Evolutionary conservation across 2,797 vertebrate species (phyloP).

Genomic region (Mastacembelus armatus): DNA sequence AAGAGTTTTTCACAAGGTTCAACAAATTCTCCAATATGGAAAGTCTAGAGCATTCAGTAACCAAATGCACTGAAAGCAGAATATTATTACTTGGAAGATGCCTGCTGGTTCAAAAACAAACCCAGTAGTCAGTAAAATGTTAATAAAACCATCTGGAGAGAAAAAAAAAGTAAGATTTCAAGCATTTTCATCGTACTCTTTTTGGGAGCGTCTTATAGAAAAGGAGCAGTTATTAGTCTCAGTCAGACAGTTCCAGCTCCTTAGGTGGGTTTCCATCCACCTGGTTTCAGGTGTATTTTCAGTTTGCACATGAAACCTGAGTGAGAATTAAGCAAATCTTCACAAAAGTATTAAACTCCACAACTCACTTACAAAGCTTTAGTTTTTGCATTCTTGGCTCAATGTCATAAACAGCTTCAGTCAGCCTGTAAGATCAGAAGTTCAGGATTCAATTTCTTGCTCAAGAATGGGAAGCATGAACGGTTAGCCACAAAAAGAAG

Average conservation of each 20-base stretch:
- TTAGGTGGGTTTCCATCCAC: not conserved
- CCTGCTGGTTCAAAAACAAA: not conserved
- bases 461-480: not conserved
- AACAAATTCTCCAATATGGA: conserved; percentile 79
- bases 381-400: not conserved
- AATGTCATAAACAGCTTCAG: not conserved
- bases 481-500: too few species aligned
- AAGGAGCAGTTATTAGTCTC: conserved; percentile 20
- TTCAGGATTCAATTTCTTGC: too few species aligned
- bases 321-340: not conserved
- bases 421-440: not conserved
- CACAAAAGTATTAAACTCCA: not conserved
- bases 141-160: not conserved
- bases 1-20: conserved; percentile 48
- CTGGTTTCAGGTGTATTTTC: not conserved
- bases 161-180: not conserved
- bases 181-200: conserved; percentile 14
- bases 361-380: not conserved
- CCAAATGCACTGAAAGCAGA: conserved; percentile 7
- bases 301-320: not conserved
- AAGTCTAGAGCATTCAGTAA: conserved; percentile 42
- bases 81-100: conserved; percentile 10
- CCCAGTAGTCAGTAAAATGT: not conserved
- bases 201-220: conserved; percentile 32
- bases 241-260: conserved; percentile 31